Evolutionary conservation across 1,140 invertebrate genomes (phyloP).

Genomic region (Bombyx mori): DNA sequence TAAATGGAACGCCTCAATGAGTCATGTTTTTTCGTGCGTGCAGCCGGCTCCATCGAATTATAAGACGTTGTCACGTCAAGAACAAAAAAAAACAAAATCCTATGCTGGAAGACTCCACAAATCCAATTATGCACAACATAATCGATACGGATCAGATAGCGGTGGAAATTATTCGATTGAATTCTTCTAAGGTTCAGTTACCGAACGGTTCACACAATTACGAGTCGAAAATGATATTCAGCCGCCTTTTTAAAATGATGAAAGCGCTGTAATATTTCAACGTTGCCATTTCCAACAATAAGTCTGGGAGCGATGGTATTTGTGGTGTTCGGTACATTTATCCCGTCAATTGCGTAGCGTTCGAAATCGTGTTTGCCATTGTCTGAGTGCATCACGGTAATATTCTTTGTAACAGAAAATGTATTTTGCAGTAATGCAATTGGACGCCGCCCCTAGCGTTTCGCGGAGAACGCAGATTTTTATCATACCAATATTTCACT

Average conservation of each 20-base stretch:
- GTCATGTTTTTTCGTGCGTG: too few relatives aligned
- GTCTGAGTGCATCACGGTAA: constrained; percentile 52
- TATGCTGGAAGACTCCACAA: constrained; percentile 28
- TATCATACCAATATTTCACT: too few relatives aligned
- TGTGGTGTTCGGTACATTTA: constrained; percentile 57
- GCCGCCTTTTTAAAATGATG: not conserved
- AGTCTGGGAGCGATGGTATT: constrained; percentile 44
- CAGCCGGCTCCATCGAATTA: too few relatives aligned
- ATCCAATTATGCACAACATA: constrained; percentile 47
- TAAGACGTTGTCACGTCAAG: constrained; percentile 11
- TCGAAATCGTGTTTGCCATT: constrained; percentile 51
- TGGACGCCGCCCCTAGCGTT: constrained; percentile 11
- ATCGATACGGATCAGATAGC: constrained; percentile 23
- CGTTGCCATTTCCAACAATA: constrained; percentile 48
- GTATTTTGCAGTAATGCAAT: constrained; percentile 29
- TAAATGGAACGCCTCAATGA: too few relatives aligned
- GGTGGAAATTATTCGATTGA: constrained; percentile 32
- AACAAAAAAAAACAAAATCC: constrained; percentile 17
- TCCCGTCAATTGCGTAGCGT: constrained; percentile 35
- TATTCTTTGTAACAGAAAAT: constrained; percentile 44
- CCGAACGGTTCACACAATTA: constrained; percentile 10
- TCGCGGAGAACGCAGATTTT: not conserved
- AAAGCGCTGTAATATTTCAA: constrained; percentile 40
- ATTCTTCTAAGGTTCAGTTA: constrained; percentile 17
- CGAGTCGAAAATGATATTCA: constrained; percentile 1